Percentiles rank a stretch among this genome's conserved stretches.
phyloP scores from a whole-genome alignment of 2,113 vertebrate genomes.

The Heptranchias perlo region DNA sequence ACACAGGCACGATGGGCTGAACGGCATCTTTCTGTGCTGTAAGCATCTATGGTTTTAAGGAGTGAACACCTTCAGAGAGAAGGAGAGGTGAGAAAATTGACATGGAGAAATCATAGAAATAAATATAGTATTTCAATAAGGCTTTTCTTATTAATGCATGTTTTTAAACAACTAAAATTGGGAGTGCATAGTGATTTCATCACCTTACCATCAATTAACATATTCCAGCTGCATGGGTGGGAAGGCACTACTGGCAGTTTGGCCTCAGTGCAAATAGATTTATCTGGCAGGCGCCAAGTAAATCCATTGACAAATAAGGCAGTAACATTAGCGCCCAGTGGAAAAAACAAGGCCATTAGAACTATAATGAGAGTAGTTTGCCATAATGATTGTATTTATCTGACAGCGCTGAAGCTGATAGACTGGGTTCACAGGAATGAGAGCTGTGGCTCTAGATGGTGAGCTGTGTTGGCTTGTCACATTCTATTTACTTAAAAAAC shows the following conservation, averaged over 20 bases:
- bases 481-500: constrained; percentile 10
- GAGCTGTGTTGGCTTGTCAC: background rate
- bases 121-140: background rate
- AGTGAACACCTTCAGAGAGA: background rate
- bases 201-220: background rate
- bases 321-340: background rate
- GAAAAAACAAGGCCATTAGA: background rate
- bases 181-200: background rate
- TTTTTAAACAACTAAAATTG: background rate
- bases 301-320: background rate
- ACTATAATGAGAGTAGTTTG: background rate
- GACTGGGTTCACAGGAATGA: background rate
- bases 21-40: background rate
- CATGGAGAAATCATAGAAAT: background rate
- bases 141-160: background rate
- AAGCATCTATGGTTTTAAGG: background rate
- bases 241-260: too few species aligned
- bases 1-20: background rate
- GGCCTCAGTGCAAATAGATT: background rate
- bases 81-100: background rate
- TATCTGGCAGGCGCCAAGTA: background rate
- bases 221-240: background rate
- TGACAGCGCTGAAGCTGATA: background rate
- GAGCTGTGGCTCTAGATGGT: background rate
- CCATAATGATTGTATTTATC: constrained; percentile 24